Evolutionary conservation across 1,140 invertebrate genomes (phyloP), one percentile per base, ranked within the genome.

Genomic region (Apis florea): DNA sequence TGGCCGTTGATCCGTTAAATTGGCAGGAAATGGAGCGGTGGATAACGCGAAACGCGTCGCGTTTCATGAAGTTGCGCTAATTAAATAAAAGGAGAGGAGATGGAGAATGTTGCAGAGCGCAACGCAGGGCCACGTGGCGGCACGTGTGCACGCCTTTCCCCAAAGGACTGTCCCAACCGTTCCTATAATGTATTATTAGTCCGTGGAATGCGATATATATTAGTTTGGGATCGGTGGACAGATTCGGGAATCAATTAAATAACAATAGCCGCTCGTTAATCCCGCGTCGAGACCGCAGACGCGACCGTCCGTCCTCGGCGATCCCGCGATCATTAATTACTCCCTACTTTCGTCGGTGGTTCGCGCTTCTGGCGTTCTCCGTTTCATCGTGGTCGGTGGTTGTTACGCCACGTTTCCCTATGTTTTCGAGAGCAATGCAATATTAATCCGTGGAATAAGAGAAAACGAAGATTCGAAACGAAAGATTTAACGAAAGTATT

Each of bases 61-160:
- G 83, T 73, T 40, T 86, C 79, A 82, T 84, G 84, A 84, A 89
- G 89, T 91, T 85, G 86, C 75, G 87, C 90, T 93, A 93, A 93
- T 93, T 92, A 93, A 93, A 93, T 93, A 91, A 93, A 92, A 92
- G 90, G 87, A 73, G 56, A 85, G 82, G 85, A 19, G 80, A 47
- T 58, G 59, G 24, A 58, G 70, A 83, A 69, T 81, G 69, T 40
- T 40, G 72, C 72, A 66, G 78, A 54, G 54, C 69, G 26, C 70
- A 74, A 56, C 78, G 71, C 54, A 58, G 31, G 2, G 69, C 24
- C 90, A 91, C 90, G 90, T 89, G 90, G 24, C 84, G 86, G n/a
- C 90, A 89, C 90, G 90, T 90, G 89, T 74, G 61, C 63, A 40
- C 81, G 70, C 73, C 83, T 82, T 83, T 75, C 67, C 59, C 67